These are phyloP conservation scores for Galago senegalensis DNA, from an alignment of 2,797 vertebrate species.

Conservation along the genomic window DNA sequence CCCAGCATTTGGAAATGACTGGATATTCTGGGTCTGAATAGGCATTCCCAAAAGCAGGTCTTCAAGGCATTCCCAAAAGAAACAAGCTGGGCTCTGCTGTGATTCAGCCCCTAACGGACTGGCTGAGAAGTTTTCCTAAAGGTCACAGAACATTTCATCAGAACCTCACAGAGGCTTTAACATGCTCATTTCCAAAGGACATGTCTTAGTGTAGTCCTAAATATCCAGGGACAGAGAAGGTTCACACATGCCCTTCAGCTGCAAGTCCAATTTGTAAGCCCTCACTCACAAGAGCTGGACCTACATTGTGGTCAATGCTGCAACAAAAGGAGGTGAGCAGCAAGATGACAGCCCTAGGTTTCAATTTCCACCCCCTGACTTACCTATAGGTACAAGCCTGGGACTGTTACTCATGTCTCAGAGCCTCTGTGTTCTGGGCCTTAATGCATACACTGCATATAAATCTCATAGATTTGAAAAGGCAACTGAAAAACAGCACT, in stretches of 20 bases:
- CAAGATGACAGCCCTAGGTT: neutral
- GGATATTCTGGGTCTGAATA: neutral
- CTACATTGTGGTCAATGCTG: neutral
- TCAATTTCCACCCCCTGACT: neutral
- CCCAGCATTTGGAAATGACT: neutral
- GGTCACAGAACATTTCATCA: neutral
- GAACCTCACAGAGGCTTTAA: neutral
- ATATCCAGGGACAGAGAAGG: neutral
- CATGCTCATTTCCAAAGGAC: constrained; percentile 18
- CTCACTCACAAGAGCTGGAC: neutral
- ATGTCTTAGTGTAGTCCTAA: neutral
- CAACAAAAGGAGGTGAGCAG: neutral
- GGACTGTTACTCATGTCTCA: neutral
- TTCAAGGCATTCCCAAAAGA: neutral
- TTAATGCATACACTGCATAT: neutral
- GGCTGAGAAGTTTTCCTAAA: neutral
- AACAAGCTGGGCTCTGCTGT: neutral
- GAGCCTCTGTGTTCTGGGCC: neutral
- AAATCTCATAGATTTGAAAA: constrained; percentile 9
- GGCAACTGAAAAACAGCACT: neutral
- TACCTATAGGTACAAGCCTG: neutral
- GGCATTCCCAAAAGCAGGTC: neutral
- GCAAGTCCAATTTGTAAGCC: neutral
- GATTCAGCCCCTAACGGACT: neutral
- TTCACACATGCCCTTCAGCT: neutral